Percentiles rank a stretch among this genome's conserved stretches.
Evolutionary conservation across 2,888 invertebrate genomes (phyloP).

Genomic region (Capitulum mitella): DNA sequence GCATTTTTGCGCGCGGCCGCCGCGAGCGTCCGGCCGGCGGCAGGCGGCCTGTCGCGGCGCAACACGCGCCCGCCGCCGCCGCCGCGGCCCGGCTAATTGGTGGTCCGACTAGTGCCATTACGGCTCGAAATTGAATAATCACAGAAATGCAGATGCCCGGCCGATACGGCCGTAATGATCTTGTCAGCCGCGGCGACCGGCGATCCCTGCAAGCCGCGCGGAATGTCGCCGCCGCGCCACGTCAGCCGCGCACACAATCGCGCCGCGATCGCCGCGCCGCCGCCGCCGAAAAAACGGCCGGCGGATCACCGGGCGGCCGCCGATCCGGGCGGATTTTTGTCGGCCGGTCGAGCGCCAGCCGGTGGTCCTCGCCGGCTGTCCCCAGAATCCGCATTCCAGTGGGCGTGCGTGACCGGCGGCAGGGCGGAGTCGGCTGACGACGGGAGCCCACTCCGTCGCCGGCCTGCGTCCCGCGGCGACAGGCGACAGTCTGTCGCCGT

Average conservation of each 20-base stretch:
- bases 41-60: neutral
- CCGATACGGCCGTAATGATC: conserved; percentile 1
- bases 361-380: neutral
- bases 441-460: neutral
- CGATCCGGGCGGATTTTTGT: neutral
- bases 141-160: neutral
- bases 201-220: neutral
- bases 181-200: neutral
- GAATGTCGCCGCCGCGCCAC: neutral
- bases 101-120: neutral
- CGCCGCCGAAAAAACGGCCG: conserved; percentile 5
- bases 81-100: neutral
- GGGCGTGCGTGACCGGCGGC: neutral
- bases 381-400: conserved; percentile 9
- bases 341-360: neutral
- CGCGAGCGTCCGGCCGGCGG: neutral
- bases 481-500: too few relatives aligned
- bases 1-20: neutral
- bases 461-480: too few relatives aligned
- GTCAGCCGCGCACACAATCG: conserved; percentile 1
- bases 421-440: neutral
- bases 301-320: neutral
- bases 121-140: conserved; percentile 9
- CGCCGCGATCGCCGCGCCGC: conserved; percentile 12
- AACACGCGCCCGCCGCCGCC: neutral